Evolutionary conservation across 2,888 invertebrate genomes (phyloP), one percentile per base, ranked within the genome.

Genomic region (Leucoma salicis): DNA sequence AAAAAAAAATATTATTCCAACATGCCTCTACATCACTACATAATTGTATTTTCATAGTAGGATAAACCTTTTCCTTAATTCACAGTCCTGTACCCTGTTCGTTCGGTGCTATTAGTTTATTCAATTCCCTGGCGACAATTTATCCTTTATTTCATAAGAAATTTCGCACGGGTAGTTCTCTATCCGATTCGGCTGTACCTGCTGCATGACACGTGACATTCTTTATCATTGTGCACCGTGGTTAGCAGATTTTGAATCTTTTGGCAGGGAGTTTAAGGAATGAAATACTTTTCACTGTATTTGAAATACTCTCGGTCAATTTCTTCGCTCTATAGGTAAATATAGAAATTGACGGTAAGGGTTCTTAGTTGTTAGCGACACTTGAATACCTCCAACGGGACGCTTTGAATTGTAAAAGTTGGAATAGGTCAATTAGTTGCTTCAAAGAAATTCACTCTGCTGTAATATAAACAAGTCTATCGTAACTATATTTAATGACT

Each of bases 81-180:
- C 49, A 38, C 50, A 42, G 52, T 47, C 50, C 49, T 18, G 21
- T 18, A 18, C 7, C 5, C 42, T 56, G 54, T 55, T 56, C 53
- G 52, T 45, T 48, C 35, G 44, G 48, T 35, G 34, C 48, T 39
- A n/a, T 1, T 11, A 43, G 42, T 46, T 53, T 52, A 58, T 62
- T 53, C 58, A 55, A 70, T 57, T 72, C 75, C 68, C 69, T 48
- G 40, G 71, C 53, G 72, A 71, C 71, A 71, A 74, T 76, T 75
- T 78, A 72, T 65, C 72, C 76, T 67, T 70, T 68, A 74, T 74
- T 72, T 70, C 64, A 69, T 74, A 73, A 71, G 69, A 67, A 58
- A 64, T 69, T 69, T 71, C 75, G 78, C 80, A 79, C 80, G 80
- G 66, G 63, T 67, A 72, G 66, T 62, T 70, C 66, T 66, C 67